phyloP scores from a whole-genome alignment of 2,113 vertebrate genomes.

The Vulpes ferrilata region DNA sequence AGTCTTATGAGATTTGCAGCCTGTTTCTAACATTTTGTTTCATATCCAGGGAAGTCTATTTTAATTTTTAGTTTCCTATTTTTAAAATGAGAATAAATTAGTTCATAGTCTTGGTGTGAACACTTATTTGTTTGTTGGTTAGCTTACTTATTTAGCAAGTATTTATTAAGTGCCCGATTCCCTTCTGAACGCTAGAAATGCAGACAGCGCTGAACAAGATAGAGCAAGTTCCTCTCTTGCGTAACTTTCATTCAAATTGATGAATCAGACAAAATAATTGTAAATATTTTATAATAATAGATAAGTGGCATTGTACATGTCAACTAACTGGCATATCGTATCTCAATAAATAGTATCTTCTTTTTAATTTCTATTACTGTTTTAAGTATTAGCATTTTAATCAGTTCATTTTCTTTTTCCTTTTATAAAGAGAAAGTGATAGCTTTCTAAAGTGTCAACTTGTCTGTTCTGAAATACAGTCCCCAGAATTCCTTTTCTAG shows the following conservation, averaged over 20 bases:
- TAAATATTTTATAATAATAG: background rate
- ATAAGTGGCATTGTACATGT: background rate
- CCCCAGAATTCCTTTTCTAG: background rate
- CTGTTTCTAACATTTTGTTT: background rate
- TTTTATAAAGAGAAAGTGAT: background rate
- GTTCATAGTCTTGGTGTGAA: background rate
- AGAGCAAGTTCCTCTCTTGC: background rate
- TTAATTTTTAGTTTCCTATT: slow-evolving; percentile 4
- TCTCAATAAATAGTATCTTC: background rate
- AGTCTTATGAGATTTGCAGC: background rate
- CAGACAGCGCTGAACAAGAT: background rate
- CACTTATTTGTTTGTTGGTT: background rate
- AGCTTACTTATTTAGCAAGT: background rate
- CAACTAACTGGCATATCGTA: background rate
- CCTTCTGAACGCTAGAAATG: background rate
- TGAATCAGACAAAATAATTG: background rate
- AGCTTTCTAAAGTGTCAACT: background rate
- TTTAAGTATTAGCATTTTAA: background rate
- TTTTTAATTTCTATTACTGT: background rate
- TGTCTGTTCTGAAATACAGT: background rate
- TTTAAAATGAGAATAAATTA: background rate
- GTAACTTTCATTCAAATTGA: background rate
- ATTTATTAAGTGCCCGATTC: background rate
- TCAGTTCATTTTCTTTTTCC: background rate
- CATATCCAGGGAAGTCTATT: background rate